These are phyloP conservation scores for Platorchestia sp. DNA, from an alignment of 1,140 invertebrate genomes.

Conservation along the genomic window DNA sequence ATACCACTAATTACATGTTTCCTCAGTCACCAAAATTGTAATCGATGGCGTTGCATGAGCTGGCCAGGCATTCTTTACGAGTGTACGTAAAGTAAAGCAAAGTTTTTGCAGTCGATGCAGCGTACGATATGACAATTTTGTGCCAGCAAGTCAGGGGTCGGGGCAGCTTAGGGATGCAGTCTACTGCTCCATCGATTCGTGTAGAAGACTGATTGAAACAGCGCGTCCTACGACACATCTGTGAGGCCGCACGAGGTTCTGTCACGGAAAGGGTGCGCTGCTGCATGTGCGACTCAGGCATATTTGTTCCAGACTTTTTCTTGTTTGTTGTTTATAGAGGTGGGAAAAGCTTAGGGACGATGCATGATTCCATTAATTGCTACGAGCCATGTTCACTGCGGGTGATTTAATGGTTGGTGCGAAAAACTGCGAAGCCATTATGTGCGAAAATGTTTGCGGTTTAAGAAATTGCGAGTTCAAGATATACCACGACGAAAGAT, in stretches of 20 bases:
- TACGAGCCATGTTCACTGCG: not conserved
- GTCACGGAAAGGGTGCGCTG: not conserved
- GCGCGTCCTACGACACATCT: not conserved
- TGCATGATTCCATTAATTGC: not conserved
- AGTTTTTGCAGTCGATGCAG: slow-evolving; percentile 10
- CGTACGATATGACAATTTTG: slow-evolving; percentile 27
- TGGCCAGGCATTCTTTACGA: not conserved
- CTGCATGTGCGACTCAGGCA: not conserved
- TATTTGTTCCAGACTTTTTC: not conserved
- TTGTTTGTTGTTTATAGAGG: not conserved
- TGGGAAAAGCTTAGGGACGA: not conserved
- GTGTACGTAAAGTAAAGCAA: not conserved
- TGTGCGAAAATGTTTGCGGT: not conserved
- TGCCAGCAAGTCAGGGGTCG: not conserved
- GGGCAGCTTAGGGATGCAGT: slow-evolving; percentile 10
- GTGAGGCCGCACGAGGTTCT: not conserved
- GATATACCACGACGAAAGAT: no score
- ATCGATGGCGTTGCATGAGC: slow-evolving; percentile 16
- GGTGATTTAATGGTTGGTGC: not conserved
- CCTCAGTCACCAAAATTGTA: not conserved
- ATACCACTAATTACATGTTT: not conserved
- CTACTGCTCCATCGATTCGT: slow-evolving; percentile 6
- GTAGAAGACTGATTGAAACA: slow-evolving; percentile 8
- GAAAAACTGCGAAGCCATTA: not conserved
- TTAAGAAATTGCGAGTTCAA: no score